Percentiles rank a stretch among this genome's conserved stretches.
phyloP scores from a whole-genome alignment of 2,797 vertebrate species.

The Sebastes matsubarae region DNA sequence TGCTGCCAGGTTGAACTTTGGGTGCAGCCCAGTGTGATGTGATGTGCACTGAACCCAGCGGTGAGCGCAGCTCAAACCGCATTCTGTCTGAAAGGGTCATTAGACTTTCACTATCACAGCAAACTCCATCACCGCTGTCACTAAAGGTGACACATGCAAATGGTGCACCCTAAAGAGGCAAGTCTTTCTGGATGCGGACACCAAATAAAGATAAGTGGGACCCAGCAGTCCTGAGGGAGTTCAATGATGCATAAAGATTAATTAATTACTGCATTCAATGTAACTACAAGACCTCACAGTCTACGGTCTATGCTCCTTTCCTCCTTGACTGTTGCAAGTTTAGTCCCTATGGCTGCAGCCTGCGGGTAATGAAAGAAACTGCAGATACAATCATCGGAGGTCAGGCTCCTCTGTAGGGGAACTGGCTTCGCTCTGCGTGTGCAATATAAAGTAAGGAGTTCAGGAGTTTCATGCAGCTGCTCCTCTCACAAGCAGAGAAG shows the following conservation, averaged over 20 bases:
- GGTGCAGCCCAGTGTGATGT: no score
- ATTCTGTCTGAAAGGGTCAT: no score
- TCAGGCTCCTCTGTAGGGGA: constrained; percentile 15
- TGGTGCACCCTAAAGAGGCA: not conserved
- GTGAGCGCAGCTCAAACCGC: no score
- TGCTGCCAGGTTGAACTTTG: no score
- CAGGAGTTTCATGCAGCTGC: constrained; percentile 7
- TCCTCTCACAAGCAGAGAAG: not conserved
- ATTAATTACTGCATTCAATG: not conserved
- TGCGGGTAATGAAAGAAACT: not conserved
- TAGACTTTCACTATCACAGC: no score
- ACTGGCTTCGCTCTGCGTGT: not conserved
- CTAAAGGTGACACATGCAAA: not conserved
- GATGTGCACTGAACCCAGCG: no score
- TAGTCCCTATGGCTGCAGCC: not conserved
- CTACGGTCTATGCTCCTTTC: not conserved
- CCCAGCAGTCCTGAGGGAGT: not conserved
- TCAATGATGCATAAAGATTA: not conserved
- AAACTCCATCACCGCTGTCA: no score
- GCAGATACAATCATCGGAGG: constrained; percentile 2
- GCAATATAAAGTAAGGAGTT: not conserved
- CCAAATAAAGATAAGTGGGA: not conserved
- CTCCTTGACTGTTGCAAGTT: not conserved
- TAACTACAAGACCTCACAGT: not conserved
- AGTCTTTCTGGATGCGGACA: not conserved